These are phyloP conservation scores for Hydraecia micacea DNA, from an alignment of 2,888 invertebrate species.

Conservation along the genomic window DNA sequence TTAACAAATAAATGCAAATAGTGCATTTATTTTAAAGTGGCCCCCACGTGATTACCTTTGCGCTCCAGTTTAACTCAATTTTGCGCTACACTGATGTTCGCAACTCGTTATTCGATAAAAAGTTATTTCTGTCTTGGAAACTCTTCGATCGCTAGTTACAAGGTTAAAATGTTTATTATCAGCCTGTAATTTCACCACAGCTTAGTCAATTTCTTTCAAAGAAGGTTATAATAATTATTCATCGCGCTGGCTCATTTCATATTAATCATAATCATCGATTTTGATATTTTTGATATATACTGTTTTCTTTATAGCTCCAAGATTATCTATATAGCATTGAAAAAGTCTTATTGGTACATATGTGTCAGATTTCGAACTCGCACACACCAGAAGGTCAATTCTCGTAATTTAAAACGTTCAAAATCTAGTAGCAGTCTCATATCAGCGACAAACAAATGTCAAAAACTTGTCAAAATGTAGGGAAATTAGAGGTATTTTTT, in stretches of 20 bases:
- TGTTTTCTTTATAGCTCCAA: no score
- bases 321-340: no score
- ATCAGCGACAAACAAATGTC: no score
- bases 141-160: not conserved
- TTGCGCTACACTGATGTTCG: constrained; percentile 1
- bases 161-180: no score
- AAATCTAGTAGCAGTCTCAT: no score
- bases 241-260: not conserved
- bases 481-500: no score
- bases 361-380: no score
- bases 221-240: not conserved
- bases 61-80: constrained; percentile 20
- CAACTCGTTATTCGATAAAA: constrained; percentile 17
- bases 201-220: not conserved
- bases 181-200: not conserved
- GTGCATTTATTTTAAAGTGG: constrained; percentile 1
- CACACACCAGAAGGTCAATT: no score
- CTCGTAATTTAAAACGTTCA: no score
- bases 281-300: no score
- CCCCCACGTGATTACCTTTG: not conserved
- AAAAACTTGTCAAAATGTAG: no score
- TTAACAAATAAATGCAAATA: constrained; percentile 1
- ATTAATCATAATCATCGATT: not conserved
- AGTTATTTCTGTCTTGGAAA: not conserved
- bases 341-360: no score